Percentiles rank a stretch among this genome's conserved stretches.
Conservation (phyloP, 2,888 invertebrate genomes). For the Acrobasis repandana region DNA sequence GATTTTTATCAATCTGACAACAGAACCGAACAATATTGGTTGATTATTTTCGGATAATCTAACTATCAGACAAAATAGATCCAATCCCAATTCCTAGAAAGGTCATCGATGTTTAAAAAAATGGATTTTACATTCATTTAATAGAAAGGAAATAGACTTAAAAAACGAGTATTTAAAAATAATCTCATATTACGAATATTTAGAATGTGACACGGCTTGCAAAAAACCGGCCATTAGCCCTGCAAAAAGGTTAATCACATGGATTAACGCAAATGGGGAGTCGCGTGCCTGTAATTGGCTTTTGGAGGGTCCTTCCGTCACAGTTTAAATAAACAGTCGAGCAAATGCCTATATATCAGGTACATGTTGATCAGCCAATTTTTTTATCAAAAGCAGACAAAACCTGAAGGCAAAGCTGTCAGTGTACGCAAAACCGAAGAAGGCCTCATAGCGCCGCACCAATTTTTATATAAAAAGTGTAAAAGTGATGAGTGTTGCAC, state of each 20-base stretch:
- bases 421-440: no score
- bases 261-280: constrained; percentile 58
- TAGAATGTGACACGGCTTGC: constrained; percentile 42
- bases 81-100: no score
- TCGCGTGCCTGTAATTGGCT: constrained; percentile 59
- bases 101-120: no score
- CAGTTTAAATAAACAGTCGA: constrained; percentile 27
- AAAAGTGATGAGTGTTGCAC: no score
- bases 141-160: not conserved
- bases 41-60: no score
- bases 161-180: constrained; percentile 4
- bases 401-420: no score
- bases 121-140: no score
- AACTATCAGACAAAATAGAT: no score
- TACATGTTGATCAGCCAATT: not conserved
- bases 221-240: constrained; percentile 51
- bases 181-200: constrained; percentile 32
- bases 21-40: no score
- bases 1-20: no score
- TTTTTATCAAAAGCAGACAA: not conserved
- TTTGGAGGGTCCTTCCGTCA: constrained; percentile 34
- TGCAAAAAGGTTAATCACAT: constrained; percentile 64
- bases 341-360: constrained; percentile 13
- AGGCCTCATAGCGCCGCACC: no score
- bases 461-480: no score